Base-by-base conservation (phyloP, 2,113 vertebrate genomes). In the Romanogobio albipinnatus region DNA sequence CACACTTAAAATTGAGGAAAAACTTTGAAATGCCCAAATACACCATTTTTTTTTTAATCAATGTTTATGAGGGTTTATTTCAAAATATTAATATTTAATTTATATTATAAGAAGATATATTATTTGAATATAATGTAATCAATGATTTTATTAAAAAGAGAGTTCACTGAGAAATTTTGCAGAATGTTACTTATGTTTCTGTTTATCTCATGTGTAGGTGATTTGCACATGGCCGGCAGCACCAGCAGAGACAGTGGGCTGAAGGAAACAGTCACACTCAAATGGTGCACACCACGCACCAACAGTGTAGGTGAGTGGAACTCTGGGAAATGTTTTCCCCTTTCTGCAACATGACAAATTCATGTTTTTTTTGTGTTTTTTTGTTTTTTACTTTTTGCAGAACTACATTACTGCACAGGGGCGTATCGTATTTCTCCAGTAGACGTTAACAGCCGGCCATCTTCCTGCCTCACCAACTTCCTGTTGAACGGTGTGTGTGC, bases 401-500 rank as follows among this genome's bases (percentile, higher is more conserved):
- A 99, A 84, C 90, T 99, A 58, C 97, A 99, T 90, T 99, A 98
- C 90, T 99, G 98, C 88, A 99, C 97, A 3, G 98, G 98, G 87
- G 98, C 97, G 0, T 99, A 96, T 88, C 96, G 98, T 84, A 99
- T 99, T 89, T 99, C 98, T 64, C 98, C 98, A 0, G 98, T 99
- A 45, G 98, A 99, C 82, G 98, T 99, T 61, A 99, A 99, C 92
- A 99, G 98, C 89, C 95, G 98, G 82, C 98, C 98, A n/a, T 99
- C 98, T 0, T 99, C 98, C 58, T 99, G 98, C 90, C 95, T 99
- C 88, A 99, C 98, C 19, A 99, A 99, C 92, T 99, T 99, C 81
- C 97, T 99, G 58, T 95, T 99, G n/a, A 99, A 99, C n/a, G 98
- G 98, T 98, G 74, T 76, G 74, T 75, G 71, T 74, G 22, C 22